These are phyloP conservation scores for Hydrotaea diabolus DNA, from an alignment of 2,888 invertebrate species.

Conservation along the genomic window DNA sequence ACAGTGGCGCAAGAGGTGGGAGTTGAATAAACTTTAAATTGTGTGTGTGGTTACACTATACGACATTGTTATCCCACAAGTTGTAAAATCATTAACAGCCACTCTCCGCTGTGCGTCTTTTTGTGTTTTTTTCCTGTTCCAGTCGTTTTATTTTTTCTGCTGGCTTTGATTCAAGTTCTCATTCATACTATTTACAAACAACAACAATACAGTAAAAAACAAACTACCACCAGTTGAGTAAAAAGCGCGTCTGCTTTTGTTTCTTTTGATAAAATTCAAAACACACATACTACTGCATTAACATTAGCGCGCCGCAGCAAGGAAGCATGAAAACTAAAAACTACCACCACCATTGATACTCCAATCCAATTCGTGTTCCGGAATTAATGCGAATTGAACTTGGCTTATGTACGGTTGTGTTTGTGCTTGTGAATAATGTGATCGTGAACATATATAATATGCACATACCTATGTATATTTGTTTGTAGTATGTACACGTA, in stretches of 20 bases:
- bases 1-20: neutral
- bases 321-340: too few species aligned
- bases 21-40: constrained; percentile 6
- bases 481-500: neutral
- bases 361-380: too few species aligned
- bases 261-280: neutral
- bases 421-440: neutral
- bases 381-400: neutral
- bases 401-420: neutral
- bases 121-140: neutral
- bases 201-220: too few species aligned
- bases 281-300: neutral
- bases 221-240: constrained; percentile 46
- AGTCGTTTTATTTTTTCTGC: neutral
- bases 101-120: neutral
- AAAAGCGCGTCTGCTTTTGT: neutral
- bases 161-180: neutral
- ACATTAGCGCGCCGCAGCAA: too few species aligned
- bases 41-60: too few species aligned
- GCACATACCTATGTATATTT: too few species aligned
- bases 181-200: neutral
- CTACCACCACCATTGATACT: too few species aligned
- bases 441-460: neutral
- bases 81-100: neutral
- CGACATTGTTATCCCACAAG: too few species aligned